phyloP scores from a whole-genome alignment of 1,140 invertebrate genomes.

The Diachasma alloeum region DNA sequence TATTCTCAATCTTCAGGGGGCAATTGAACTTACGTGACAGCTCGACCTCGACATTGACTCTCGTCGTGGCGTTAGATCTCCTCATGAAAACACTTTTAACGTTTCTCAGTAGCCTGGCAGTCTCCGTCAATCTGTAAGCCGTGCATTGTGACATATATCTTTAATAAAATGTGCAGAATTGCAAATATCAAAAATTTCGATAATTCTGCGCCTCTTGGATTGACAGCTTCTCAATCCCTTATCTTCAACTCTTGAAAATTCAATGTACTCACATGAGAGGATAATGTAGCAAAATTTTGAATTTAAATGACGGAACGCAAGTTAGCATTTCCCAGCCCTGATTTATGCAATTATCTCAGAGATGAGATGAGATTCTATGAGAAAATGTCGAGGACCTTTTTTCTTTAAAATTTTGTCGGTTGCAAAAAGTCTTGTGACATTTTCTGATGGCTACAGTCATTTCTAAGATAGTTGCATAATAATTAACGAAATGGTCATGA shows the following conservation, averaged over 20 bases:
- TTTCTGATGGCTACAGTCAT: no score
- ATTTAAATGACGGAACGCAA: no score
- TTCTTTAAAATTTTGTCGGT: no score
- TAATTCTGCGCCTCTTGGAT: background rate
- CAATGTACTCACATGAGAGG: background rate
- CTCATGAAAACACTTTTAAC: constrained; percentile 89
- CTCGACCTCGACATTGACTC: constrained; percentile 85
- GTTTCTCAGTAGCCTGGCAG: constrained; percentile 91
- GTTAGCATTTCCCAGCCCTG: no score
- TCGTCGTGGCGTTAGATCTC: constrained; percentile 75
- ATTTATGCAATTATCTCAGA: no score
- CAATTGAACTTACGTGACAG: constrained; percentile 84
- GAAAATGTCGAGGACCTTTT: no score
- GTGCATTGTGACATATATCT: constrained; percentile 42
- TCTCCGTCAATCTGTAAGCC: constrained; percentile 90
- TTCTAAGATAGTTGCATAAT: no score
- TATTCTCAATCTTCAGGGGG: constrained; percentile 26
- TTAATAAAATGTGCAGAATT: constrained; percentile 15
- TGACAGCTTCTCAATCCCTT: background rate
- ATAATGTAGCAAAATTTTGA: background rate
- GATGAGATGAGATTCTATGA: no score
- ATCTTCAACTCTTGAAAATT: background rate
- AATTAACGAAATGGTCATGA: no score
- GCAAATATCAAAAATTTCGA: background rate
- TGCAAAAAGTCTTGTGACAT: no score